Conservation (phyloP, 30 jellyfish, hydroid and myxozoan genomes). For the Aurelia sp. region DNA sequence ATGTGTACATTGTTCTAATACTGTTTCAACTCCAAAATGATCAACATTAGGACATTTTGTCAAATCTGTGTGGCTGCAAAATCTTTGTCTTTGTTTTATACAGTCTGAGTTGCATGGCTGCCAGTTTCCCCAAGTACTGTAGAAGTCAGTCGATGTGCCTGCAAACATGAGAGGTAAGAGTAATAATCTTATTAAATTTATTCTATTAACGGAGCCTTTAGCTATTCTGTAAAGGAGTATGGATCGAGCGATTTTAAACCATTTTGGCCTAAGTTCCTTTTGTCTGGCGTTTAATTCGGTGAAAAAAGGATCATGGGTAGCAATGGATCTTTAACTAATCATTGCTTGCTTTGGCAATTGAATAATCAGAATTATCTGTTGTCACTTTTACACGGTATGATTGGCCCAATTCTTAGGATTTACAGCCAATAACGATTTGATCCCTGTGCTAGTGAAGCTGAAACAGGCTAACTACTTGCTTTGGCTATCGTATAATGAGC, state of each 20-base stretch:
- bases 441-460: background rate
- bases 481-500: slow-evolving; percentile 54
- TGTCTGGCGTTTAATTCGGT: no score
- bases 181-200: background rate
- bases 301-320: no score
- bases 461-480: slow-evolving; percentile 15
- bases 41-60: slow-evolving; percentile 60
- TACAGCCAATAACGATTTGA: background rate
- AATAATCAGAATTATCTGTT: no score
- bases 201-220: no score
- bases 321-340: no score
- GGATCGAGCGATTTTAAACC: no score
- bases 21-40: slow-evolving; percentile 39
- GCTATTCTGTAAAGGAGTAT: no score
- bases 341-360: no score
- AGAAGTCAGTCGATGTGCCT: slow-evolving; percentile 52
- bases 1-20: slow-evolving; percentile 20
- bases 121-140: slow-evolving; percentile 77
- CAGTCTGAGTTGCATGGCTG: slow-evolving; percentile 55
- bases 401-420: background rate
- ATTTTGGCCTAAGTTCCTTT: no score
- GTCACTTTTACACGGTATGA: no score
- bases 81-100: slow-evolving; percentile 63
- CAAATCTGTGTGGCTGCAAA: slow-evolving; percentile 55
- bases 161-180: background rate